Evolutionary conservation across 1,140 invertebrate genomes (phyloP).

Genomic region (Mizuhopecten yessoensis): DNA sequence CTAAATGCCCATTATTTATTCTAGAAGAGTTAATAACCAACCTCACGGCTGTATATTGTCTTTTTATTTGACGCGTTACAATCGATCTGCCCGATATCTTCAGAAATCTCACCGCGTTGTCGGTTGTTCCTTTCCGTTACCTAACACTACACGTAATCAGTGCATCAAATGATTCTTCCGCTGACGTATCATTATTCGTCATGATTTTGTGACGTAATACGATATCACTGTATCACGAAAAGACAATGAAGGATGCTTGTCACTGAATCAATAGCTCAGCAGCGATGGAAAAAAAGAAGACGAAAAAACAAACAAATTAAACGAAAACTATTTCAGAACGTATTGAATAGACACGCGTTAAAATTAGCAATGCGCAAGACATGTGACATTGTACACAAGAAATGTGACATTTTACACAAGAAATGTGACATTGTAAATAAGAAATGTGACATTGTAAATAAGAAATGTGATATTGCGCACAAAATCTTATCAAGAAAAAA

Average conservation of each 20-base stretch:
- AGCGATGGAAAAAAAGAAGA: background rate
- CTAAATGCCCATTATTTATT: slow-evolving; percentile 29
- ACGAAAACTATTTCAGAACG: background rate
- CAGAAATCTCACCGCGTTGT: background rate
- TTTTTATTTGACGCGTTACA: background rate
- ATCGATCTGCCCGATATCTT: background rate
- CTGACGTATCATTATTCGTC: background rate
- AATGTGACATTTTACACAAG: no score
- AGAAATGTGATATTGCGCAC: no score
- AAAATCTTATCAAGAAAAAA: no score
- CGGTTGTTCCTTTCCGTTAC: slow-evolving; percentile 14
- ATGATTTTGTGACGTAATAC: background rate
- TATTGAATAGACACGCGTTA: background rate
- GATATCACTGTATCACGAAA: slow-evolving; percentile 8
- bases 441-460: no score
- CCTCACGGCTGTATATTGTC: background rate
- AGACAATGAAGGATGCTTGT: background rate
- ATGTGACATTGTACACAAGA: no score
- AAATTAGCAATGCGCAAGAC: background rate
- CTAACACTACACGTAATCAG: background rate
- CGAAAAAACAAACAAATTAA: background rate
- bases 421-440: no score
- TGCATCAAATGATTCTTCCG: background rate
- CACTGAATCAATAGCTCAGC: background rate
- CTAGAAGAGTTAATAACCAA: background rate